Evolutionary conservation across 1,140 invertebrate genomes (phyloP).

Genomic region (Drosophila sp.): DNA sequence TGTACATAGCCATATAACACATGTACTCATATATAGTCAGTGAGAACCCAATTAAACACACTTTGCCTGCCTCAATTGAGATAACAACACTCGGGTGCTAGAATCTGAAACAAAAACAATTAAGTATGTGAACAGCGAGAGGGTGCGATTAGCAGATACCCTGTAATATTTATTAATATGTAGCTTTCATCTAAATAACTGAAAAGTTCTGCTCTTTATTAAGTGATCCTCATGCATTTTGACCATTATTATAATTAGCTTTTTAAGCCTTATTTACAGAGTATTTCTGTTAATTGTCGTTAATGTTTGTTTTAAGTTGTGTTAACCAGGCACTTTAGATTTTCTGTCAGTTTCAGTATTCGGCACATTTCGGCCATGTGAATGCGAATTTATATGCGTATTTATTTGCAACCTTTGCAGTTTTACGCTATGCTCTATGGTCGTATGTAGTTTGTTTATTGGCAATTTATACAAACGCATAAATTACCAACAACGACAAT

Average conservation of each 20-base stretch:
- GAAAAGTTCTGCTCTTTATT: too few species aligned
- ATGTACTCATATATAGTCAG: conserved; percentile 32
- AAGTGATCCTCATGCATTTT: too few species aligned
- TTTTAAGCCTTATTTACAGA: conserved; percentile 2
- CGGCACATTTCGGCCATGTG: conserved; percentile 1
- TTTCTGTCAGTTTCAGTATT: conserved; percentile 12
- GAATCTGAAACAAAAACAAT: conserved; percentile 8
- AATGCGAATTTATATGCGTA: too few species aligned
- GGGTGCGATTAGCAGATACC: conserved; percentile 1
- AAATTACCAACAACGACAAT: conserved; percentile 58
- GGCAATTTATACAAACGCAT: conserved; percentile 78
- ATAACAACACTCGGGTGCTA: conserved; percentile 42
- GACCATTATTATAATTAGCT: background rate
- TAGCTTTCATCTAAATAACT: too few species aligned
- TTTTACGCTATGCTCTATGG: conserved; percentile 33
- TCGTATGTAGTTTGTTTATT: conserved; percentile 65
- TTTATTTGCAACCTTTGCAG: conserved; percentile 65
- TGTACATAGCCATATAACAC: conserved; percentile 15
- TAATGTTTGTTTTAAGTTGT: conserved; percentile 76
- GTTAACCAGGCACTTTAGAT: conserved; percentile 68
- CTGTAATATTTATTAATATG: conserved; percentile 2
- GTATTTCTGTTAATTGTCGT: conserved; percentile 60
- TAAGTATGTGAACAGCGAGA: background rate
- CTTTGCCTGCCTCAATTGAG: conserved; percentile 48
- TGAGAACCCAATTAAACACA: conserved; percentile 63